Evolutionary conservation across 1,140 invertebrate genomes (phyloP), one percentile per base, ranked within the genome.

Genomic region (Drosophila lacteicornis): DNA sequence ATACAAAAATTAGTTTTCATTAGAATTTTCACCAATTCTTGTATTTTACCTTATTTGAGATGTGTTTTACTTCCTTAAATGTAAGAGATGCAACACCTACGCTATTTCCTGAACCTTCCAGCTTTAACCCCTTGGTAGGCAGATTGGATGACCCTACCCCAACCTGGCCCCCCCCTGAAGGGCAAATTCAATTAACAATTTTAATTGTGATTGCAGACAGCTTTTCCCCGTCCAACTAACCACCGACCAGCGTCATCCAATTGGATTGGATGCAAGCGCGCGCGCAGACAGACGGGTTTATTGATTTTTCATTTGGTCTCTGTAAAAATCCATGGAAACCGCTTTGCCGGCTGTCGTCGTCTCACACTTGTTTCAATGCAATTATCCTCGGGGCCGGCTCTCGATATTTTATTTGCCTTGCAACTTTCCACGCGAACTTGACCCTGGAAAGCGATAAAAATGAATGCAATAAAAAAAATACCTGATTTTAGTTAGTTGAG

Each of bases 241-340:
- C 66, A 22, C 47, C 60, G 60, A 36, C 38, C 66, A 38, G 45
- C 45, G 45, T 58, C 45, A 30, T 58, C 65, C 61, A 79, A 62
- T 76, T 78, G 65, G 59, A 79, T 45, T 70, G 55, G 17, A 33
- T 36, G 42, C 75, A 61, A 49, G 25, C 27, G 27, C 27, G 27
- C 19, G 45, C 19, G 45, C 75, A 79, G 63, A 51, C 75, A 79
- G 75, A 79, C 75, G 53, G 38, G 76, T 79, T 71, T 79, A 78
- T 79, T 79, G 76, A 79, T 78, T 79, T 79, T 79, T 73, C 66
- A 73, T 74, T 74, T 74, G 38, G 53, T 73, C 69, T 73, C 70
- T 60, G 68, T 40, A 51, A 4, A 73, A 50, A 51, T 51, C 74
- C 71, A 25, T 77, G 71, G 47, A 76, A 77, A 77, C 75, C 75